Evolutionary conservation across 2,113 vertebrate genomes (phyloP), one percentile per base, ranked within the genome.

Genomic region (Xenopus laevis): DNA sequence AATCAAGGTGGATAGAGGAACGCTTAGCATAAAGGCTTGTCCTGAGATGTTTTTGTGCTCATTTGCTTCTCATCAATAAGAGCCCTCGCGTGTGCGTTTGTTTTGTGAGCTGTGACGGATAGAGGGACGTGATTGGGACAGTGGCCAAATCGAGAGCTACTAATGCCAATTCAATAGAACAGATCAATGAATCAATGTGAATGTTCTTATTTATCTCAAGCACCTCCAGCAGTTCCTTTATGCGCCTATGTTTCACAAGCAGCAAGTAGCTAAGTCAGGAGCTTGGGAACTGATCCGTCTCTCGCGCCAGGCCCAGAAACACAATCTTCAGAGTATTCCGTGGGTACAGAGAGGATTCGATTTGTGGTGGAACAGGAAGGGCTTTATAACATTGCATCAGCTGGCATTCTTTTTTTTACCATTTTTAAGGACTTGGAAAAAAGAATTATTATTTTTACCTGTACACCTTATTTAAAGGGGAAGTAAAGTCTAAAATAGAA

Each of bases 111-210:
- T 23, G 58, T 10, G 13, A 60, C 27, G 62, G 53, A 52, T 7
- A 52, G 18, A 67, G 15, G 59, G 53, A 74, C 52, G 58, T 30
- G 64, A 50, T 64, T 74, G 72, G 72, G 72, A 59, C 20, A 0
- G 21, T 11, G 40, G 72, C 72, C 72, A 74, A 55, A 12, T 16
- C 4, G 16, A 55, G 55, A 3, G 0, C 13, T 33, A 57, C 40
- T 21, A 13, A 40, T 60, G 72, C 72, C 72, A 74, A 67, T 67
- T 67, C 30, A 53, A 9, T 53, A 10, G 40, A 5, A 47, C 53
- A 60, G 23, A 67, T 74, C 55, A 67, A 57, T 74, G 27, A 45
- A 53, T 73, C 53, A 47, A 18, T 15, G 30, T 66, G 21, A 74
- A 59, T 10, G n/a, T 59, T 66, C 18, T 12, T 27, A 59, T 66